A percentile compares a stretch with the other conserved stretches of the same genome.
Evolutionary conservation across 2,888 invertebrate species (phyloP).

Genomic region (Hipparchia sbordonii): DNA sequence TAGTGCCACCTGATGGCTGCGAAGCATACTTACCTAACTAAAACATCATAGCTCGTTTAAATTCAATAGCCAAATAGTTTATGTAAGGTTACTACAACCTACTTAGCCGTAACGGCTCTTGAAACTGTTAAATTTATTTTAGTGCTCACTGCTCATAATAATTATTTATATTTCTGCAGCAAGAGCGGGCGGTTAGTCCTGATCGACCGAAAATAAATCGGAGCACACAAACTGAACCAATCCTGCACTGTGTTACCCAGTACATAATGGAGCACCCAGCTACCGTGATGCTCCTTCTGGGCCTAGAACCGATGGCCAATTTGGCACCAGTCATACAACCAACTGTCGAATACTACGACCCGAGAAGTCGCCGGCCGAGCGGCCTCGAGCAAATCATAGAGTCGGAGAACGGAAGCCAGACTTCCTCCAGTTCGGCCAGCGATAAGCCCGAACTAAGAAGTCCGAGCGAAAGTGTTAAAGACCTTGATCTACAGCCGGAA

Average conservation of each 20-base stretch:
- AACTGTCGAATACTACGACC: conserved; percentile 74
- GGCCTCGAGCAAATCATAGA: conserved; percentile 75
- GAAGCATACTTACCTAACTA: too few relatives aligned
- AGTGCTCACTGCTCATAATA: conserved; percentile 12
- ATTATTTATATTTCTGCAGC: conserved; percentile 49
- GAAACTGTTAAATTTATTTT: conserved; percentile 27
- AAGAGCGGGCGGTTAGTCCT: conserved; percentile 69
- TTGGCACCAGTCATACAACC: conserved; percentile 68
- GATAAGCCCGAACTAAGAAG: conserved; percentile 65
- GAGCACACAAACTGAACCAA: conserved; percentile 85
- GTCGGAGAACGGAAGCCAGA: conserved; percentile 72
- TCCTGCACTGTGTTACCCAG: conserved; percentile 83
- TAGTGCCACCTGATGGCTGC: neutral
- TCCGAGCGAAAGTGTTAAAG: conserved; percentile 63
- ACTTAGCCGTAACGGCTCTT: neutral
- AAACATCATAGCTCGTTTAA: too few relatives aligned
- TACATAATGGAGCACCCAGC: conserved; percentile 89
- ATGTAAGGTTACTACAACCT: neutral
- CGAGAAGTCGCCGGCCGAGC: conserved; percentile 67
- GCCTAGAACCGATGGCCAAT: conserved; percentile 85
- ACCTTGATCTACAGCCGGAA: conserved; percentile 61
- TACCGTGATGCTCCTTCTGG: conserved; percentile 87
- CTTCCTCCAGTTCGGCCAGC: conserved; percentile 71
- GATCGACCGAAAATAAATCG: conserved; percentile 68
- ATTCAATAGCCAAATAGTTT: neutral